Percentiles rank a stretch among this genome's conserved stretches.
These are phyloP conservation scores for Drosophila varians DNA, from an alignment of 1,140 invertebrate genomes.

Conservation along the genomic window DNA sequence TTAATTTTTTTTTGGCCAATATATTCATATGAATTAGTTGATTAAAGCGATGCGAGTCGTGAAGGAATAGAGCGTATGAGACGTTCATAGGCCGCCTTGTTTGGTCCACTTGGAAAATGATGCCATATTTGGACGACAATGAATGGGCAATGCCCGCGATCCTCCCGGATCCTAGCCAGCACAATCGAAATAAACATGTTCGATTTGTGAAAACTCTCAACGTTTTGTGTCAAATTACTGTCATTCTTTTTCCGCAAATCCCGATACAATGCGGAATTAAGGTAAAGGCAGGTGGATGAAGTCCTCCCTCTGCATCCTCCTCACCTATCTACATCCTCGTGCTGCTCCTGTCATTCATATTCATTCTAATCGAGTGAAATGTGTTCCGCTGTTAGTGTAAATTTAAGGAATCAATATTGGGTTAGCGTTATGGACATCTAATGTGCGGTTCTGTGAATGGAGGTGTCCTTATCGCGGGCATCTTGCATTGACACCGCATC, in stretches of 20 bases:
- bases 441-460: slow-evolving; percentile 14
- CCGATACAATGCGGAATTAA: slow-evolving; percentile 49
- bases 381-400: slow-evolving; percentile 14
- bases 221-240: slow-evolving; percentile 73
- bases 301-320: background rate
- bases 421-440: slow-evolving; percentile 54
- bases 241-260: slow-evolving; percentile 59
- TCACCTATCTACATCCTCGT: slow-evolving; percentile 7
- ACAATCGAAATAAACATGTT: slow-evolving; percentile 69
- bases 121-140: slow-evolving; percentile 65
- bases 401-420: slow-evolving; percentile 54
- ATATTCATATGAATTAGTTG: slow-evolving; percentile 31
- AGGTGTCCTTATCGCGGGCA: slow-evolving; percentile 54
- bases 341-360: slow-evolving; percentile 13
- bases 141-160: slow-evolving; percentile 13
- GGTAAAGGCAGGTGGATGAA: background rate
- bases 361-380: slow-evolving; percentile 19
- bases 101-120: slow-evolving; percentile 30
- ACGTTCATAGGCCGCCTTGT: slow-evolving; percentile 32
- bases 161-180: slow-evolving; percentile 13
- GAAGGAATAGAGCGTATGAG: slow-evolving; percentile 33
- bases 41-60: slow-evolving; percentile 21
- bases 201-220: slow-evolving; percentile 52
- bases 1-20: slow-evolving; percentile 19
- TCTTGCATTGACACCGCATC: slow-evolving; percentile 57